Percentiles rank a stretch among this genome's conserved stretches.
Conservation (phyloP, 2,113 vertebrate genomes). For the Cyanocitta stelleri region DNA sequence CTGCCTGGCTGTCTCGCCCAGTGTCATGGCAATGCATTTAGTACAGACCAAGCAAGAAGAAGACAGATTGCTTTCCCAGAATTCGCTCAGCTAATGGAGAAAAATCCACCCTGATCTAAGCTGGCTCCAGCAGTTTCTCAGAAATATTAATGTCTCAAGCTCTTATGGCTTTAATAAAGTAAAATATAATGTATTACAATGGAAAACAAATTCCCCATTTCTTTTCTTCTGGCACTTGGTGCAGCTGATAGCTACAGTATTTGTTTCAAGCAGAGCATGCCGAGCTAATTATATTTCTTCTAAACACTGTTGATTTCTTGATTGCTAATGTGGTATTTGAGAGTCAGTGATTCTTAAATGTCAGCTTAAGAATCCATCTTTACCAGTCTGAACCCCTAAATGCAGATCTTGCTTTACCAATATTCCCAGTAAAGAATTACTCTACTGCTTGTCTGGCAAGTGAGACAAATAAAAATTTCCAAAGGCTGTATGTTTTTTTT, state of each 20-base stretch:
- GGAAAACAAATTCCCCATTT: constrained; percentile 19
- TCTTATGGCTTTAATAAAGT: background rate
- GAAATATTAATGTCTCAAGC: constrained; percentile 20
- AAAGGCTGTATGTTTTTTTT: background rate
- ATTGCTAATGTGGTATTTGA: constrained; percentile 52
- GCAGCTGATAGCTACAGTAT: constrained; percentile 4
- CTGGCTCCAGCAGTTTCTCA: background rate
- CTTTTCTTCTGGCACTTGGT: background rate
- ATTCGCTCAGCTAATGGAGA: background rate
- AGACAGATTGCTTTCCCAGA: constrained; percentile 16
- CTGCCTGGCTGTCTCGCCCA: accelerated
- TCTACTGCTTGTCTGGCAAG: background rate
- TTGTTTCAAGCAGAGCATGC: constrained; percentile 24
- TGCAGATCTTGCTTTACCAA: constrained; percentile 23
- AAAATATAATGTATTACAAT: background rate
- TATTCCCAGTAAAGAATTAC: constrained; percentile 22
- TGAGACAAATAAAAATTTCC: constrained; percentile 31
- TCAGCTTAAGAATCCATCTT: constrained; percentile 50
- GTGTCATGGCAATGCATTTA: background rate
- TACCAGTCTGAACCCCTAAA: constrained; percentile 26
- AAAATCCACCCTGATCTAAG: constrained; percentile 8
- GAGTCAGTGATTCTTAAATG: constrained; percentile 56
- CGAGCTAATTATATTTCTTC: constrained; percentile 60
- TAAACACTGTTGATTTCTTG: constrained; percentile 54
- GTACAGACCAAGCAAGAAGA: background rate